A percentile compares a stretch with the other conserved stretches of the same genome.
These are phyloP conservation scores for Galeopsomyia nigrocyanea DNA, from an alignment of 2,888 invertebrate species.

Conservation along the genomic window DNA sequence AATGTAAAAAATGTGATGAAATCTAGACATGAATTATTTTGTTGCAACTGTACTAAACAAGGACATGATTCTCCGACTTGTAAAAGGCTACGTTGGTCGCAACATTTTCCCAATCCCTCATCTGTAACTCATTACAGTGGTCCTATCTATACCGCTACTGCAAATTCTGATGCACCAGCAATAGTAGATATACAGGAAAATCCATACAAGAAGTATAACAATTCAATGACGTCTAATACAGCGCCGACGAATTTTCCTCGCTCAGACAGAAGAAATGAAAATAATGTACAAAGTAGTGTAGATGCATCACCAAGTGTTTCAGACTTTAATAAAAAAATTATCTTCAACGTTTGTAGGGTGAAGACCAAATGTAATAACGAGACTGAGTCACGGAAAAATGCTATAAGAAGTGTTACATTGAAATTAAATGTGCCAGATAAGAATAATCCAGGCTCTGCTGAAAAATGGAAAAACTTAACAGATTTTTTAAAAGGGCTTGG, in stretches of 20 bases:
- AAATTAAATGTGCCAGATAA: neutral
- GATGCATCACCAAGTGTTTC: no score
- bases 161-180: neutral
- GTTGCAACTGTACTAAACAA: constrained; percentile 68
- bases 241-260: no score
- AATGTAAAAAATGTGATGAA: constrained; percentile 59
- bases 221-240: no score
- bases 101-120: constrained; percentile 60
- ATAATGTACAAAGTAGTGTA: no score
- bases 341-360: neutral
- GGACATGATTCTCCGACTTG: constrained; percentile 67
- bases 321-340: neutral
- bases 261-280: no score
- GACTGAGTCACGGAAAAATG: neutral
- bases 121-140: constrained; percentile 56
- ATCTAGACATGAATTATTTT: constrained; percentile 62
- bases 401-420: neutral
- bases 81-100: constrained; percentile 59
- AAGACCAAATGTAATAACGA: neutral
- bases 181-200: neutral
- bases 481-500: constrained; percentile 12
- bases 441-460: neutral
- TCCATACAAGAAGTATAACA: neutral
- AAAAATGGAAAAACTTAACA: constrained; percentile 21
- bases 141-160: constrained; percentile 11